Conservation (phyloP, 2,113 vertebrate species). For the Pampusana beccarii region DNA sequence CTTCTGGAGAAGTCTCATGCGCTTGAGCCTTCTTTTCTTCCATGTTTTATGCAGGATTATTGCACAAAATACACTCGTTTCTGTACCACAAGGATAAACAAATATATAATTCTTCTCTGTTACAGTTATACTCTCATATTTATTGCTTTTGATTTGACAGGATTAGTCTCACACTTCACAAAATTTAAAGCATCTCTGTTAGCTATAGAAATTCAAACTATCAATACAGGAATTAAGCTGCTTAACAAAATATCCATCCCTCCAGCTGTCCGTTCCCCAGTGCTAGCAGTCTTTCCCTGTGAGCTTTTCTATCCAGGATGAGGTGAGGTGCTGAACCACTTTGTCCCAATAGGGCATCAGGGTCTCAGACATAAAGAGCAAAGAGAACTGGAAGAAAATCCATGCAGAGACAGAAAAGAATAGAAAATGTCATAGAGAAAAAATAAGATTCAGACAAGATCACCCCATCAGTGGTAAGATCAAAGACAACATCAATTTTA, state of each 20-base stretch:
- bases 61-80: not conserved
- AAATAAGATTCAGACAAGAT: not conserved
- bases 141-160: slow-evolving; percentile 6
- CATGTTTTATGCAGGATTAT: not conserved
- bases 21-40: not conserved
- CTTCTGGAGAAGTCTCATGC: not conserved
- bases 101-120: not conserved
- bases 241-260: not conserved
- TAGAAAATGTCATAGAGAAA: not conserved
- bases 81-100: not conserved
- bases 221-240: not conserved
- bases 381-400: not conserved
- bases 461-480: not conserved
- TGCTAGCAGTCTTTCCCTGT: not conserved
- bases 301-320: not conserved
- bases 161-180: slow-evolving; percentile 24
- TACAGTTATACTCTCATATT: not conserved
- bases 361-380: not conserved
- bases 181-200: slow-evolving; percentile 22
- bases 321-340: not conserved
- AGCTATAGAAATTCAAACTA: not conserved
- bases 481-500: not conserved
- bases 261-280: not conserved
- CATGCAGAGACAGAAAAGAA: not conserved
- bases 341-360: not conserved